Percentiles rank a stretch among this genome's conserved stretches.
Evolutionary conservation across 1,140 invertebrate species (phyloP).

Genomic region (Maniola jurtina): DNA sequence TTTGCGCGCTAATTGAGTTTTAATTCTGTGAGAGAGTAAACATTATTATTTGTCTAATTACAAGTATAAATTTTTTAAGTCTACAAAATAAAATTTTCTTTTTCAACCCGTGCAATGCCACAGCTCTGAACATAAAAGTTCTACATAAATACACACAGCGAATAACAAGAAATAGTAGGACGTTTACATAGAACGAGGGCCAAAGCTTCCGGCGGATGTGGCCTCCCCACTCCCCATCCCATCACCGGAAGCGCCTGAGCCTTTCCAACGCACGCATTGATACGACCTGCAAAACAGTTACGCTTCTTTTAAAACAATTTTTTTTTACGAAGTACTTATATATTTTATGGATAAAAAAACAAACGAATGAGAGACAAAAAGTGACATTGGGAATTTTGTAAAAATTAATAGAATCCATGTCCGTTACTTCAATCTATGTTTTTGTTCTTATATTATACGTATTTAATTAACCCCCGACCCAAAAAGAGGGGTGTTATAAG

Average conservation of each 20-base stretch:
- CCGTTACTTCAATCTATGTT: too few species aligned
- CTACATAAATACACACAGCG: slow-evolving; percentile 11
- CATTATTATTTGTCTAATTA: too few species aligned
- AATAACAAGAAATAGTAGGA: slow-evolving; percentile 49
- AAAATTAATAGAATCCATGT: too few species aligned
- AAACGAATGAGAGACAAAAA: too few species aligned
- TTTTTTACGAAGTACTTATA: too few species aligned
- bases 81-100: neutral
- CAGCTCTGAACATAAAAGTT: slow-evolving; percentile 20
- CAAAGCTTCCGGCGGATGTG: slow-evolving; percentile 64
- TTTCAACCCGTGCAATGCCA: slow-evolving; percentile 2
- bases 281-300: slow-evolving; percentile 36
- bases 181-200: slow-evolving; percentile 43
- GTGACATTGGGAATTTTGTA: too few species aligned
- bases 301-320: slow-evolving; percentile 9
- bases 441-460: too few species aligned
- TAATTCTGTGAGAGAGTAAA: neutral
- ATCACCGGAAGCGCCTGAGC: slow-evolving; percentile 53
- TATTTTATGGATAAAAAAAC: too few species aligned
- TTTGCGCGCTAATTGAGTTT: too few species aligned
- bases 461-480: too few species aligned
- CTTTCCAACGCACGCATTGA: slow-evolving; percentile 43
- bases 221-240: slow-evolving; percentile 43
- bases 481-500: too few species aligned
- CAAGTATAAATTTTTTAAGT: neutral